Evolutionary conservation across 2,797 vertebrate species (phyloP).

Genomic region (Hyperoplus immaculatus): DNA sequence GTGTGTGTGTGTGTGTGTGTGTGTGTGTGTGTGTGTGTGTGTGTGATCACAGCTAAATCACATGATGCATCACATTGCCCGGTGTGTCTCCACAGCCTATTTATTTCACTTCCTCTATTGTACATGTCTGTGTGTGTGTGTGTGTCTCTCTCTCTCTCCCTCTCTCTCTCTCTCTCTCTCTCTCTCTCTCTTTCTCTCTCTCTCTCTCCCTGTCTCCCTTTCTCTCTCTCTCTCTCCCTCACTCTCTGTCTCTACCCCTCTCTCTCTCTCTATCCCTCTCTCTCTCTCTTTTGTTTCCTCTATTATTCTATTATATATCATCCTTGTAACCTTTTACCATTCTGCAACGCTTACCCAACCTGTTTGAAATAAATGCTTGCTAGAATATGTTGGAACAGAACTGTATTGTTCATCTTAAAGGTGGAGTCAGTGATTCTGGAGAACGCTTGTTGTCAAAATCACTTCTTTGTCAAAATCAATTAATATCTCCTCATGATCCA

Average conservation of each 20-base stretch:
- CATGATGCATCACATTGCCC: constrained; percentile 72
- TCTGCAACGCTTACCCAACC: too few species aligned
- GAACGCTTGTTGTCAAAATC: too few species aligned
- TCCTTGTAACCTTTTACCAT: too few species aligned
- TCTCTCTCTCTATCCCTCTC: neutral
- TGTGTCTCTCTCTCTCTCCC: neutral
- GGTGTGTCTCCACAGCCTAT: constrained; percentile 45
- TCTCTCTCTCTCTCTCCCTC: constrained; percentile 8
- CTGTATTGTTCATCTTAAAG: too few species aligned
- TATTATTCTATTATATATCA: too few species aligned
- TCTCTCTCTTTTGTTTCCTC: too few species aligned
- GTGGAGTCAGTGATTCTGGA: too few species aligned
- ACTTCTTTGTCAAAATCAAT: too few species aligned
- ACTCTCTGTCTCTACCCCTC: neutral
- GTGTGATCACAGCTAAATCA: constrained; percentile 68
- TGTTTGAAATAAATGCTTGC: too few species aligned
- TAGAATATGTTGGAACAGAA: too few species aligned
- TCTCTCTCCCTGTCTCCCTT: neutral
- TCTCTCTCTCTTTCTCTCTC: constrained; percentile 2
- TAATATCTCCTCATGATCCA: too few species aligned
- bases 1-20: constrained; percentile 2
- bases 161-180: constrained; percentile 13
- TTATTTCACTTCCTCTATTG: constrained; percentile 75
- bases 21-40: constrained; percentile 19
- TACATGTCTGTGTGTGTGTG: constrained; percentile 1